Evolutionary conservation across 1,140 invertebrate genomes (phyloP).

Genomic region (Euschistus heros): DNA sequence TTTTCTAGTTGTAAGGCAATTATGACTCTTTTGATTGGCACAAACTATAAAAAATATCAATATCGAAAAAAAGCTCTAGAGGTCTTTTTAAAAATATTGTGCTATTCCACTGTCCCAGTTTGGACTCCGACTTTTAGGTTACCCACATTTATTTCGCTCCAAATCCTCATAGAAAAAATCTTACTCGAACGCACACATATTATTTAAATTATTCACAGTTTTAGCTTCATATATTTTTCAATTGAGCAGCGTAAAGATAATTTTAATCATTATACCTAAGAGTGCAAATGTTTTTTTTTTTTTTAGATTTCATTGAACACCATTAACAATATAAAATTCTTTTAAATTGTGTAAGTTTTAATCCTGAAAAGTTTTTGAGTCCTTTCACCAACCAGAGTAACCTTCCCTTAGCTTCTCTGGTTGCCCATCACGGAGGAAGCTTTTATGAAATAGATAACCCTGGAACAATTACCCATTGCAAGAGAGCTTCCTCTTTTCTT

Average conservation of each 20-base stretch:
- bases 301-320: background rate
- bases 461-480: conserved; percentile 19
- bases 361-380: background rate
- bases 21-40: conserved; percentile 12
- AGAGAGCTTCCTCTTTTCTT: conserved; percentile 12
- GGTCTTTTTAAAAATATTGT: conserved; percentile 9
- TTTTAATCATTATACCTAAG: conserved; percentile 2
- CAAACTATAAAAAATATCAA: conserved; percentile 15
- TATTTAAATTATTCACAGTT: conserved; percentile 25
- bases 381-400: conserved; percentile 20
- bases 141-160: background rate
- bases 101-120: conserved; percentile 2
- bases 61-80: conserved; percentile 14
- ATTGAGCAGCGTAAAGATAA: conserved; percentile 21
- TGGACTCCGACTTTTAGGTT: conserved; percentile 17
- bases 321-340: background rate
- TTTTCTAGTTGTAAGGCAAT: conserved; percentile 10
- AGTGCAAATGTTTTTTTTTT: background rate
- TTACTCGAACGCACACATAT: conserved; percentile 7
- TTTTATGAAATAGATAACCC: conserved; percentile 12
- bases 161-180: background rate
- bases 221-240: conserved; percentile 16
- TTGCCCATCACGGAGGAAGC: conserved; percentile 12
- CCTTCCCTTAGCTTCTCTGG: conserved; percentile 24
- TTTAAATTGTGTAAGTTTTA: background rate